These are phyloP conservation scores for Telmatherina bonti DNA, from an alignment of 2,797 vertebrate species.

Conservation along the genomic window DNA sequence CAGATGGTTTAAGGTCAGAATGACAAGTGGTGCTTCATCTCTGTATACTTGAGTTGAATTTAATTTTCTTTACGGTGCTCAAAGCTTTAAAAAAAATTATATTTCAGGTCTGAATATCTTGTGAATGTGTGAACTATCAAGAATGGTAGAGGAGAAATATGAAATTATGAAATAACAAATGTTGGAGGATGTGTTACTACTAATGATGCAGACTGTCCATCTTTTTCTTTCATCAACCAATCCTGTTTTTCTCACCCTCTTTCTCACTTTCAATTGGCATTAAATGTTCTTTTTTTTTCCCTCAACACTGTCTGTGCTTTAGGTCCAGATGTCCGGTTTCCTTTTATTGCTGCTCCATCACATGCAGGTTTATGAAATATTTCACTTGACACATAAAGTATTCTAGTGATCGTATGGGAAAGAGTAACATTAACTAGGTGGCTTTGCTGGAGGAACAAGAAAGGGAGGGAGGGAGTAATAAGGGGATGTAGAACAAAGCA, in stretches of 20 bases:
- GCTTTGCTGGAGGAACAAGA: conserved; percentile 12
- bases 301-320: conserved; percentile 7
- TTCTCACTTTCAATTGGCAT: conserved; percentile 36
- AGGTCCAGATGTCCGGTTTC: conserved; percentile 36
- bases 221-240: conserved; percentile 23
- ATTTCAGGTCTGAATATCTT: background rate
- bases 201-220: background rate
- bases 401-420: conserved; percentile 27
- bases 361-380: conserved; percentile 33
- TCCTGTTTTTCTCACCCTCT: conserved; percentile 41
- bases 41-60: background rate
- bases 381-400: conserved; percentile 52
- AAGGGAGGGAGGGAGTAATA: background rate
- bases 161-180: background rate
- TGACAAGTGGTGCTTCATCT: background rate
- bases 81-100: background rate
- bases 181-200: conserved; percentile 22
- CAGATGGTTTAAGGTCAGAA: conserved; percentile 28
- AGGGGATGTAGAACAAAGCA: conserved; percentile 16
- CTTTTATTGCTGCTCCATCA: conserved; percentile 46
- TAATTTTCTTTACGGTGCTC: background rate
- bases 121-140: background rate
- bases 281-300: conserved; percentile 4
- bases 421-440: conserved; percentile 48
- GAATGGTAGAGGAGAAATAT: background rate